These are phyloP conservation scores for Camponotus floridanus DNA, from an alignment of 1,140 invertebrate genomes.

Conservation along the genomic window DNA sequence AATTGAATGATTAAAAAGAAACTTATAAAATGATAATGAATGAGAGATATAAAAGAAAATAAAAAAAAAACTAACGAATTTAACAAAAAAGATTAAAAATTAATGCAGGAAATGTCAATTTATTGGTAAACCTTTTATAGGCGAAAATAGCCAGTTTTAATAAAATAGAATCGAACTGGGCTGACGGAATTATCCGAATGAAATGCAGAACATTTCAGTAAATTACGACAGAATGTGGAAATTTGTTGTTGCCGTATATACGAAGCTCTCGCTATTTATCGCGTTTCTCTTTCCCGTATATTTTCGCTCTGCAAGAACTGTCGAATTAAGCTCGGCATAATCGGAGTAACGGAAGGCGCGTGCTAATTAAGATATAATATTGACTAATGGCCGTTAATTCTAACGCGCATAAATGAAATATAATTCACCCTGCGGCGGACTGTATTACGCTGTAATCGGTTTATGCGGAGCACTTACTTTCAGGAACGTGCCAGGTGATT, in stretches of 20 bases:
- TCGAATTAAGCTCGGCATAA: constrained; percentile 47
- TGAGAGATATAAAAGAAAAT: neutral
- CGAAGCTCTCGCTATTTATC: constrained; percentile 13
- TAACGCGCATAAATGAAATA: constrained; percentile 61
- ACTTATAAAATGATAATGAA: neutral
- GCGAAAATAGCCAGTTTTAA: neutral
- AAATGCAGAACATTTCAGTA: neutral
- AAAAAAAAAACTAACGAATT: neutral
- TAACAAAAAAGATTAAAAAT: constrained; percentile 2
- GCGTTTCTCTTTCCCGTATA: neutral
- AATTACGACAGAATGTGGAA: constrained; percentile 8
- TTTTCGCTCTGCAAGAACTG: constrained; percentile 24
- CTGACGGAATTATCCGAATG: constrained; percentile 21
- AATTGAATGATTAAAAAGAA: neutral
- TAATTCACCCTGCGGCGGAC: constrained; percentile 54
- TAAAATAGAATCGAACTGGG: constrained; percentile 7
- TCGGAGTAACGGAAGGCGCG: constrained; percentile 9
- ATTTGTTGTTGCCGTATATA: neutral
- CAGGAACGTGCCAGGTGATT: constrained; percentile 38
- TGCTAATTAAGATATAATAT: constrained; percentile 71
- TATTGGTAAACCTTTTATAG: neutral
- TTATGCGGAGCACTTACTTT: constrained; percentile 53
- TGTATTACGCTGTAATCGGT: constrained; percentile 39
- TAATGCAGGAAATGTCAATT: neutral
- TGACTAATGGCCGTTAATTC: constrained; percentile 66